Evolutionary conservation across 1,140 invertebrate species (phyloP).

Genomic region (Stegodyphus mimosarum): DNA sequence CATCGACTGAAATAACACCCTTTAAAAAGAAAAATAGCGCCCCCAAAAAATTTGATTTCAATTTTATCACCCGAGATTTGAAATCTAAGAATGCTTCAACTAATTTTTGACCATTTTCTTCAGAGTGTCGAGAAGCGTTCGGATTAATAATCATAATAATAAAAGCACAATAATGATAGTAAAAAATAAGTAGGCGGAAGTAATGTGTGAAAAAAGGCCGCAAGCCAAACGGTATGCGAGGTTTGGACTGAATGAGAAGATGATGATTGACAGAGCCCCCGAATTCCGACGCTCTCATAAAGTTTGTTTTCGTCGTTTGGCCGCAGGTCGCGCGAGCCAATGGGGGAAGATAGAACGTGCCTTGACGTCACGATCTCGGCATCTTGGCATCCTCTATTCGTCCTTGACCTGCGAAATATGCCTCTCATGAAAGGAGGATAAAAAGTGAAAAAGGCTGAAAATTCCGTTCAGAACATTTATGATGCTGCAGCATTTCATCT

Average conservation of each 20-base stretch:
- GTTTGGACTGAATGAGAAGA: conserved; percentile 10
- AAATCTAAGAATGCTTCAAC: too few species aligned
- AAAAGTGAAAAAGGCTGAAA: conserved; percentile 49
- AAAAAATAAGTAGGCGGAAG: background rate
- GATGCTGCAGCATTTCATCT: conserved; percentile 33
- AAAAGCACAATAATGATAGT: background rate
- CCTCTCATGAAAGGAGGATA: conserved; percentile 44
- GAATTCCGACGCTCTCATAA: conserved; percentile 44
- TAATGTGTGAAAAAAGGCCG: background rate
- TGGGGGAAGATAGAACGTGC: background rate
- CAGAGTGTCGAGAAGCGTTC: too few species aligned
- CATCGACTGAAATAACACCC: too few species aligned
- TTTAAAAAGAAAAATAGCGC: too few species aligned
- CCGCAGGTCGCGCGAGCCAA: conserved; percentile 21
- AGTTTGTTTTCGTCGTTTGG: conserved; percentile 45
- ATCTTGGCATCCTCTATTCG: conserved; percentile 48
- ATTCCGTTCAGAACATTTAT: conserved; percentile 34
- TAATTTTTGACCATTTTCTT: too few species aligned
- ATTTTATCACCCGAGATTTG: too few species aligned
- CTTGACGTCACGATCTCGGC: background rate
- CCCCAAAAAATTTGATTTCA: too few species aligned
- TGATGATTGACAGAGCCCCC: conserved; percentile 33
- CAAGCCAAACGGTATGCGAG: conserved; percentile 8
- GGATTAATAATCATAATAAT: too few species aligned
- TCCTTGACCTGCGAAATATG: conserved; percentile 51